Evolutionary conservation across 2,888 invertebrate species (phyloP).

Genomic region (Nesidiocoris tenuis): DNA sequence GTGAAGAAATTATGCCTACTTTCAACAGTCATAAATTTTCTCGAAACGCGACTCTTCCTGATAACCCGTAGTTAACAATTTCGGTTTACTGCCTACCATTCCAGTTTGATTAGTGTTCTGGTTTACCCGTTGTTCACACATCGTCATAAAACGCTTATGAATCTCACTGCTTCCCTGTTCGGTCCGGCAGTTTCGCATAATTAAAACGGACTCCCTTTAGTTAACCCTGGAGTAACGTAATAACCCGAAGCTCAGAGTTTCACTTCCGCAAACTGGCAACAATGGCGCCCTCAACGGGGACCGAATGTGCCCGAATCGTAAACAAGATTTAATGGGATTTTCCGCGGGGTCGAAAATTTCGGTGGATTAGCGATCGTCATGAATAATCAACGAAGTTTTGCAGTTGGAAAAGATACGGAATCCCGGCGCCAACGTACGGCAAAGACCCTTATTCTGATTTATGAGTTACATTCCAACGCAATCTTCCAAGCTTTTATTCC

Average conservation of each 20-base stretch:
- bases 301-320: background rate
- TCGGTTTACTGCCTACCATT: no score
- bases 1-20: no score
- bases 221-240: background rate
- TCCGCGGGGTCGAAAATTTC: background rate
- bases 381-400: background rate
- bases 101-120: no score
- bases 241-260: background rate
- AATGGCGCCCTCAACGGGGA: background rate
- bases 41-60: no score
- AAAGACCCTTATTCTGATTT: no score
- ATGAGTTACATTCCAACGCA: no score
- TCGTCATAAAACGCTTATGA: background rate
- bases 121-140: no score
- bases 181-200: background rate
- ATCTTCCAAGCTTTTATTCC: no score
- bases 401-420: background rate
- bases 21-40: no score
- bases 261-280: background rate
- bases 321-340: background rate
- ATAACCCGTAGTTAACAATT: no score
- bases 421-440: background rate
- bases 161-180: background rate
- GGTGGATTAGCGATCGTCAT: background rate
- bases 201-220: background rate